These are phyloP conservation scores for Chamaetylas fuelleborni DNA, from an alignment of 2,113 vertebrate species.

Conservation along the genomic window DNA sequence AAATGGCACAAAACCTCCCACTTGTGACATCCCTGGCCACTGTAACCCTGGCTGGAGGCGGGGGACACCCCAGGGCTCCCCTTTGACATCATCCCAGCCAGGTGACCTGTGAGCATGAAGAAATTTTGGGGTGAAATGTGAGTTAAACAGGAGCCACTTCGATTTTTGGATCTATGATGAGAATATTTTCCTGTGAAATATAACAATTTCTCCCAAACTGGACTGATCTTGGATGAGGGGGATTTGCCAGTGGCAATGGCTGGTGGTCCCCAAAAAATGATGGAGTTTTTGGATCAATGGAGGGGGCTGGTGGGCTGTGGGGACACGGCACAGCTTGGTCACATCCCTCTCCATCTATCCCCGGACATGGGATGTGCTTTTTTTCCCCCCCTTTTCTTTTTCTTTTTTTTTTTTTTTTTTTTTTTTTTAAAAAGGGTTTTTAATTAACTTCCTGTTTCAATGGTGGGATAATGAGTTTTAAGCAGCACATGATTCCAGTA, in stretches of 20 bases:
- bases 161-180: fast-evolving
- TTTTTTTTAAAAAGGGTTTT: conserved; percentile 42
- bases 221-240: fast-evolving
- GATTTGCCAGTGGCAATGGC: fast-evolving
- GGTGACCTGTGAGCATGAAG: fast-evolving
- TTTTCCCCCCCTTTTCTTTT: not conserved
- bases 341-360: not conserved
- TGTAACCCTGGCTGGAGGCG: fast-evolving
- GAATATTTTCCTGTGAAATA: not conserved
- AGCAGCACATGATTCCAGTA: conserved; percentile 61
- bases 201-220: not conserved
- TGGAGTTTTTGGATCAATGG: not conserved
- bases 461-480: conserved; percentile 73
- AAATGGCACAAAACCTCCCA: not conserved
- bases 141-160: not conserved
- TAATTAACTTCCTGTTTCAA: conserved; percentile 78
- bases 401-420: not conserved
- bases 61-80: not conserved
- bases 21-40: not conserved
- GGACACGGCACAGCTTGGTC: not conserved
- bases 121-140: not conserved
- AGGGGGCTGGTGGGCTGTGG: not conserved
- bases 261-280: not conserved
- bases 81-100: fast-evolving
- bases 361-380: not conserved